Evolutionary conservation across 1,140 invertebrate species (phyloP).

Genomic region (Drosophila saltans): DNA sequence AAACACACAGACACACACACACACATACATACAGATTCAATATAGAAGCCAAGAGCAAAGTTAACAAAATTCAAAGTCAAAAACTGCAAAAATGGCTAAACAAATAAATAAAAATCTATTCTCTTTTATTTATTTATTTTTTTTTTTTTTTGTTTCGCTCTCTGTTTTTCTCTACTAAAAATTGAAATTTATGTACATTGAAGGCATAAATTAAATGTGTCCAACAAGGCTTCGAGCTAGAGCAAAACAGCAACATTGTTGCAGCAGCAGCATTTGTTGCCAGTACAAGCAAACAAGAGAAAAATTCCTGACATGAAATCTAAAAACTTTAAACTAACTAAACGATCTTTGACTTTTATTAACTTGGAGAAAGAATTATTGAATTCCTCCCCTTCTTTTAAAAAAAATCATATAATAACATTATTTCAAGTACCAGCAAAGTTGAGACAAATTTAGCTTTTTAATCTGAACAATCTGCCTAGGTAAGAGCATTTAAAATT

Average conservation of each 20-base stretch:
- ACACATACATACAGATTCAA: not conserved
- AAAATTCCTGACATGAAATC: no score
- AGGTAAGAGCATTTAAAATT: no score
- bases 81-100: constrained; percentile 40
- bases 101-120: constrained; percentile 65
- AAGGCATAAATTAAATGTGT: constrained; percentile 57
- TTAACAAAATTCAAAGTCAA: constrained; percentile 41
- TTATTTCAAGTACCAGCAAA: no score
- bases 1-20: constrained; percentile 10
- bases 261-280: constrained; percentile 35
- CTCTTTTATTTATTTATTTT: not conserved
- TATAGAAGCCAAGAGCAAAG: constrained; percentile 48
- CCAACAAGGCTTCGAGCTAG: not conserved
- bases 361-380: no score
- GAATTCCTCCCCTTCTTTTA: no score
- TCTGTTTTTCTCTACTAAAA: constrained; percentile 41
- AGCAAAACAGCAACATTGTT: constrained; percentile 12
- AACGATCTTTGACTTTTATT: no score
- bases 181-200: constrained; percentile 56
- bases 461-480: no score
- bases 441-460: no score
- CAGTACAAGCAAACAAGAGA: constrained; percentile 25
- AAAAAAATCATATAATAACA: no score
- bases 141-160: no score
- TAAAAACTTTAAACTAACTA: no score